phyloP scores from a whole-genome alignment of 1,140 invertebrate species.

The Drosophila bocqueti region DNA sequence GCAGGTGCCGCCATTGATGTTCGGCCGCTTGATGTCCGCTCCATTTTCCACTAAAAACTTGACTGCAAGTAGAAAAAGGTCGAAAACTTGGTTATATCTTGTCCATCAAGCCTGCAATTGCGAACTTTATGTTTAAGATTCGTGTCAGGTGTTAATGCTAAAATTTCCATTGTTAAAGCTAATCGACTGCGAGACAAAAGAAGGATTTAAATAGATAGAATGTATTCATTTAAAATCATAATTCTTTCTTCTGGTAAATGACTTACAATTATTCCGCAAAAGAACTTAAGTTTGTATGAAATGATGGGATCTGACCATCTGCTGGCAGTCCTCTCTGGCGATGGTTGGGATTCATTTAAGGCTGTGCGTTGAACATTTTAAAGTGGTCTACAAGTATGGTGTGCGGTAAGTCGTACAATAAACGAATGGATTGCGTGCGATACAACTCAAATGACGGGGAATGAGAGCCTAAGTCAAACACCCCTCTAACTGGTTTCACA shows the following conservation, averaged over 20 bases:
- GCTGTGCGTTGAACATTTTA: not conserved
- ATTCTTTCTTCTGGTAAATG: not conserved
- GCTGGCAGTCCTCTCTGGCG: not conserved
- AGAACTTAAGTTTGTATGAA: not conserved
- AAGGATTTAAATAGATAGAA: not conserved
- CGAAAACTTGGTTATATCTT: not conserved
- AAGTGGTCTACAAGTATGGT: not conserved
- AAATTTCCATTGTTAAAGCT: not conserved
- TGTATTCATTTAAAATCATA: not conserved
- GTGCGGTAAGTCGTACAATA: not conserved
- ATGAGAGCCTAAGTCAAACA: not conserved
- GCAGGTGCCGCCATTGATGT: conserved; percentile 97
- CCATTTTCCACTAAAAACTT: conserved; percentile 92
- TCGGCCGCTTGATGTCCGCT: conserved; percentile 94
- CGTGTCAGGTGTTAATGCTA: not conserved
- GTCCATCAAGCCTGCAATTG: not conserved
- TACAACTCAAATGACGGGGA: not conserved
- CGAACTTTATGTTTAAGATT: not conserved
- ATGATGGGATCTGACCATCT: conserved; percentile 21
- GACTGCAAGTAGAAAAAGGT: conserved; percentile 85
- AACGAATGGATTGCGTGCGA: conserved; percentile 9
- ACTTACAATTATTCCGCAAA: not conserved
- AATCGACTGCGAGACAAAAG: not conserved
- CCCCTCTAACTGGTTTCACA: not conserved
- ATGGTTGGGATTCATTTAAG: not conserved